Base-by-base conservation (phyloP, 1,140 invertebrate species). In the Copidosoma floridanum region DNA sequence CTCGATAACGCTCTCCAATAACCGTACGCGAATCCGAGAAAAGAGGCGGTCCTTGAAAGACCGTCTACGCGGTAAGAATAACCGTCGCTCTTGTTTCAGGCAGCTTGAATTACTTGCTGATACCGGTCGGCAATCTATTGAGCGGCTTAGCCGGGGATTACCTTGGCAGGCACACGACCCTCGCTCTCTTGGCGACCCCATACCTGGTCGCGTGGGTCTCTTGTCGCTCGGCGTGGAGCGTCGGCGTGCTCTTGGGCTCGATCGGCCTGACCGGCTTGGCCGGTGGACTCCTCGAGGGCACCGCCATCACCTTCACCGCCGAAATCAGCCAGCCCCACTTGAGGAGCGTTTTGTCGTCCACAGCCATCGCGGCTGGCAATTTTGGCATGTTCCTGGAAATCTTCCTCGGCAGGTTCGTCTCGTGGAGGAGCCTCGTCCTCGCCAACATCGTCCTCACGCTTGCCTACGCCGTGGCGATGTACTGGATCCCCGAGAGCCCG, bases 291-390 rank as follows among this genome's bases (percentile, higher is more conserved):
- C 75, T 89, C 40, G 89, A 91, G 77, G 89, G 89, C 61, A 89
- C 89, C 3, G 89, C 90, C 79, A 75, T 91, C 65, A 91, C 89
- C 0, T 91, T 91, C 71, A 88, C 91, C 12, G 88, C 89, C 2
- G 90, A 91, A 76, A 85, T 91, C 8, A 89, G 88, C 1, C 85
- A 90, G 66, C 89, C 90, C 1, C 85, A 89, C 67, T 76, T 90
- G 11, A 82, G 89, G 32, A 89, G 89, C 5, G 84, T 88, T 58
- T 72, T 92, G 21, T 83, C 88, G 1, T 88, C 89, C 1, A 86
- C 88, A 14, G 85, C 88, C 16, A 85, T 86, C 1, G 85, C 89
- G 73, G 82, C 85, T 58, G 85, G 90, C 51, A 89, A 91, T 32
- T 70, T 87, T 0, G 90, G 90, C 1, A 82, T 89, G 2, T 86